Conservation (phyloP, 2,888 invertebrate species). For the Pyrocoelia pectoralis region DNA sequence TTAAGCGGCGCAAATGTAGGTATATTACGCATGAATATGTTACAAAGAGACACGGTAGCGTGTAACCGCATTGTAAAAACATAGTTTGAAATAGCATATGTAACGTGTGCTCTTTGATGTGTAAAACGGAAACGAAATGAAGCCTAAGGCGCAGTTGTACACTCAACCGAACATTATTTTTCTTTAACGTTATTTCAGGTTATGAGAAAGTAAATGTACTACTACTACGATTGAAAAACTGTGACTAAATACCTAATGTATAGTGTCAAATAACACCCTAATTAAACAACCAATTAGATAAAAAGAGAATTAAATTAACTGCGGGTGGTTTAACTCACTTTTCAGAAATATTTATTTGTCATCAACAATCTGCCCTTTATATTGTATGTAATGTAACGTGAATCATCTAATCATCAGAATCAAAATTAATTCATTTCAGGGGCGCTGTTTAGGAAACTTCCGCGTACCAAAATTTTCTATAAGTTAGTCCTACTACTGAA, state of each 20-base stretch:
- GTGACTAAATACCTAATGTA: neutral
- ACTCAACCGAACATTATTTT: conserved; percentile 52
- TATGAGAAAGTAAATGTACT: conserved; percentile 15
- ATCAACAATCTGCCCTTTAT: conserved; percentile 1
- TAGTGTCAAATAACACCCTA: no score
- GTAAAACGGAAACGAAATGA: conserved; percentile 60
- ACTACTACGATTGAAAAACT: neutral
- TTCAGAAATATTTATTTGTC: neutral
- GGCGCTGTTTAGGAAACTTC: no score
- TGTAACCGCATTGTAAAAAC: conserved; percentile 51
- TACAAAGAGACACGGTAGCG: conserved; percentile 48
- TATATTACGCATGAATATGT: conserved; percentile 14
- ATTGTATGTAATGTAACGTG: neutral
- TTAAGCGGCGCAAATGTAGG: conserved; percentile 14
- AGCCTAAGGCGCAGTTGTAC: conserved; percentile 57
- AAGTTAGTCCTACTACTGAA: no score
- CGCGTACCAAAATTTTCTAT: no score
- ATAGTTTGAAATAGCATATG: conserved; percentile 51
- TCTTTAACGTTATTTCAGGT: conserved; percentile 37
- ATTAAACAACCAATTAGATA: no score
- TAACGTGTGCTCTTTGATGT: conserved; percentile 60
- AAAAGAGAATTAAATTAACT: neutral
- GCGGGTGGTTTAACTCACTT: neutral
- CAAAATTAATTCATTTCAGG: no score
- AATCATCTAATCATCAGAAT: neutral